Percentiles rank a stretch among this genome's conserved stretches.
phyloP scores from a whole-genome alignment of 53 echinoderm and acorn worm species.

The Mesocentrotus franciscanus region DNA sequence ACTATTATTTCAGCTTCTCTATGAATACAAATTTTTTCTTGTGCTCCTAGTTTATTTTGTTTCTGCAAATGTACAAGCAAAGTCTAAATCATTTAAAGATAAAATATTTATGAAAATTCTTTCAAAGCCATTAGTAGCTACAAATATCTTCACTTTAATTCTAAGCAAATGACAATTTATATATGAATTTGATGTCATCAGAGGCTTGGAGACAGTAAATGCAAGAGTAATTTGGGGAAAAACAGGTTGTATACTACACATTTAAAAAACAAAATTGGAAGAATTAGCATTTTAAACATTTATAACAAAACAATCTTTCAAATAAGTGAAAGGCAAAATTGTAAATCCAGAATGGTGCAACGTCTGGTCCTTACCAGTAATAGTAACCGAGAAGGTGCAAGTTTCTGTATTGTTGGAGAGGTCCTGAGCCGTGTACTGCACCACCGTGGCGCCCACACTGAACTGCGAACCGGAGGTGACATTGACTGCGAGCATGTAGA shows the following conservation, averaged over 20 bases:
- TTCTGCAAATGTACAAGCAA: too few relatives aligned
- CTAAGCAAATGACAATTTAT: too few relatives aligned
- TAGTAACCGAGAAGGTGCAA: conserved; percentile 54
- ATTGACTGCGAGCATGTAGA: conserved; percentile 40
- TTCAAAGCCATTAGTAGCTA: too few relatives aligned
- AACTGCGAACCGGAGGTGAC: conserved; percentile 5
- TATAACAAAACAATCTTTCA: not conserved
- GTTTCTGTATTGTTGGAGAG: not conserved
- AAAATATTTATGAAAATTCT: too few relatives aligned
- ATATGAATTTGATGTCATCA: too few relatives aligned
- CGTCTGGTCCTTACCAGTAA: conserved; percentile 31
- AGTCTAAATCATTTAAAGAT: too few relatives aligned
- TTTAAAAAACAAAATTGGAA: not conserved
- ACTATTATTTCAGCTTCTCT: too few relatives aligned
- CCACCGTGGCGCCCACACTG: conserved; percentile 32
- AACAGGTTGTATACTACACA: not conserved
- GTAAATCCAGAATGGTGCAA: not conserved
- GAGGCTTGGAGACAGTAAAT: too few relatives aligned
- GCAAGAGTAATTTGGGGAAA: too few relatives aligned
- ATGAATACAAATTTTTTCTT: too few relatives aligned
- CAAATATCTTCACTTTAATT: too few relatives aligned
- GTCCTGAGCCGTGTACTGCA: conserved; percentile 52
- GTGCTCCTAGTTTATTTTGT: too few relatives aligned
- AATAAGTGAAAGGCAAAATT: not conserved
- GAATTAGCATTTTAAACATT: not conserved